These are phyloP conservation scores for Halictus quadricinctus DNA, from an alignment of 2,888 invertebrate genomes.

Conservation along the genomic window DNA sequence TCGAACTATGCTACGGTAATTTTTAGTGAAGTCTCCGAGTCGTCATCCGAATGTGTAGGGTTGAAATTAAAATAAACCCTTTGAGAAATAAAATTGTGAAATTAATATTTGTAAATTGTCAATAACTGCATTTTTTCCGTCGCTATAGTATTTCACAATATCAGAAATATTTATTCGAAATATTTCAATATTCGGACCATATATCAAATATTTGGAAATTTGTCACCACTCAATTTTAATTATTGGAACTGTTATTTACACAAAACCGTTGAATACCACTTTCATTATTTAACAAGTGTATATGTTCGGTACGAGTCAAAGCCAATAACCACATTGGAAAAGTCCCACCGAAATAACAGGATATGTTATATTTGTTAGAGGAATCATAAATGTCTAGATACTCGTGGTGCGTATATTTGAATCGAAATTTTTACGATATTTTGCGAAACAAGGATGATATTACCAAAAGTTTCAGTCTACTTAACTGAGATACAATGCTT, in stretches of 20 bases:
- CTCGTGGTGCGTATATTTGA: not conserved
- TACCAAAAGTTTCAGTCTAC: not conserved
- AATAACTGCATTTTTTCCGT: not conserved
- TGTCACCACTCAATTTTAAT: not conserved
- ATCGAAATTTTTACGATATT: not conserved
- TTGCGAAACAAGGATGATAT: not conserved
- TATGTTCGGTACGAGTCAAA: not conserved
- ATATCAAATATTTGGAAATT: not conserved
- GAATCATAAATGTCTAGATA: not conserved
- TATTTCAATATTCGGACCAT: not conserved
- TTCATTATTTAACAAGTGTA: not conserved
- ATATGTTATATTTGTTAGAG: not conserved
- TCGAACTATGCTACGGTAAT: not conserved
- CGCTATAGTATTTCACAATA: not conserved
- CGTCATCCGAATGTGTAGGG: not conserved
- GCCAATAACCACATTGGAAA: not conserved
- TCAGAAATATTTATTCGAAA: not conserved
- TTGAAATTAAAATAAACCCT: not conserved
- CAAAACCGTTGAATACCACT: not conserved
- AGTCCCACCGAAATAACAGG: not conserved
- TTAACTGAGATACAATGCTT: not conserved
- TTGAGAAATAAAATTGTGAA: not conserved
- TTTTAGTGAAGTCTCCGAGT: not conserved
- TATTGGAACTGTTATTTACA: not conserved
- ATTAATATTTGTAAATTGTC: not conserved